Evolutionary conservation across 2,888 invertebrate species (phyloP), one percentile per base, ranked within the genome.

Genomic region (Stenchaetothrips biformis): DNA sequence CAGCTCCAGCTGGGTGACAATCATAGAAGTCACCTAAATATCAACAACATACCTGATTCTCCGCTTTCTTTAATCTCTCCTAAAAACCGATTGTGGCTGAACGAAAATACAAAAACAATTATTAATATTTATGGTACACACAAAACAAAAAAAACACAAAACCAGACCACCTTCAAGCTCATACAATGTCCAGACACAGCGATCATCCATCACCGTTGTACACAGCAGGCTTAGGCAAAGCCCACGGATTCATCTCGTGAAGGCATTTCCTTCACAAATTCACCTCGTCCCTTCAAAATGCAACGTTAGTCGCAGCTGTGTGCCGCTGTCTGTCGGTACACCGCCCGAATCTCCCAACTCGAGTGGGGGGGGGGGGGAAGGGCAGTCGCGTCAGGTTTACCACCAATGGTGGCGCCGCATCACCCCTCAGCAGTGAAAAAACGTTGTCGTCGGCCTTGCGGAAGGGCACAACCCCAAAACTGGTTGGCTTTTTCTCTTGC

Each of bases 41-140:
- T 95, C 84, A n/a, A 97, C 91, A 53, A 97, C 95, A 86, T 97
- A n/a, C n/a, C 97, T 21, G 95, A 96, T 87, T 97, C 97, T 87
- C n/a, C 94, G 94, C 84, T n/a, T n/a, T 95, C 96, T 86, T 94
- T 92, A 11, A 94, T 93, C 86, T 96, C 95, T 16, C 91, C 90
- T 81, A 96, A 89, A 87, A 95, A 96, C 84, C 95, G 90, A 84
- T 94, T 92, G 86, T 97, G 97, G 97, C 95, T 95, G 88, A 82
- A 89, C 11, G 25, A 25, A 53, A 18, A 53, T 53, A 18, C 16
- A 53, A 53, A 4, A 18, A 6, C 6, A 59, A 59, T 13, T 0
- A 6, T 59, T 13, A 6, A 13, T 18, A 59, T 59, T 13, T 6
- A 13, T n/a, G n/a, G n/a, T n/a, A n/a, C n/a, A n/a, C n/a, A n/a